phyloP scores from a whole-genome alignment of 2,113 vertebrate species.

The Pterocles orientalis region DNA sequence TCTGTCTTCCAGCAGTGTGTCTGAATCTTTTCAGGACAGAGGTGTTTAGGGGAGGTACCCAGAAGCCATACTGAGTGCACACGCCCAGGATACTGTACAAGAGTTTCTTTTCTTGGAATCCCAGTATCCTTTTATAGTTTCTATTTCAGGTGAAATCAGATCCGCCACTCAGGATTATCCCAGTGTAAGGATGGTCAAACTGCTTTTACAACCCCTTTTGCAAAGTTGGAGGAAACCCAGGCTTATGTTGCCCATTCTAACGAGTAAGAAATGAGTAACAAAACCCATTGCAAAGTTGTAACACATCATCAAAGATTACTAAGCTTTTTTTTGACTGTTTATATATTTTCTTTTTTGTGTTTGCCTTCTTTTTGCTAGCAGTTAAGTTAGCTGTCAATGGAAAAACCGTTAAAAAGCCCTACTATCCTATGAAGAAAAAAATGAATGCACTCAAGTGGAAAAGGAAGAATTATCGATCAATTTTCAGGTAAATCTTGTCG shows the following conservation, averaged over 20 bases:
- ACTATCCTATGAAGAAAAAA: slow-evolving; percentile 62
- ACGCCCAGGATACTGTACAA: accelerated
- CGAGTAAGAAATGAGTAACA: not conserved
- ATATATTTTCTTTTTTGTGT: slow-evolving; percentile 31
- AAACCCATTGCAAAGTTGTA: not conserved
- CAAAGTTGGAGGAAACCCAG: not conserved
- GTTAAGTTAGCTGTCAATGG: slow-evolving; percentile 68
- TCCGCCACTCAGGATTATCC: not conserved
- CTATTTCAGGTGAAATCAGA: not conserved
- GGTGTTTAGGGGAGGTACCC: not conserved
- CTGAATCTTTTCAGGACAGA: not conserved
- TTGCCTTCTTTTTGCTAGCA: slow-evolving; percentile 40
- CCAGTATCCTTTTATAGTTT: not conserved
- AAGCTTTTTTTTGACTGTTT: not conserved
- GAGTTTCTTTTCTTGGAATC: not conserved
- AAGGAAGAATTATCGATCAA: slow-evolving; percentile 69
- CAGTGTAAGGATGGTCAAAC: not conserved
- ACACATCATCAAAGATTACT: not conserved
- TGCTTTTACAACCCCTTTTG: not conserved
- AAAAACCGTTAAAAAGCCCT: slow-evolving; percentile 63
- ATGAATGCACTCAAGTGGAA: slow-evolving; percentile 62
- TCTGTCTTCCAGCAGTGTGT: not conserved
- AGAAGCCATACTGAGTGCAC: not conserved
- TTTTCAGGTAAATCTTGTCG: slow-evolving; percentile 68
- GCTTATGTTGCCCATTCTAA: not conserved